A percentile compares a stretch with the other conserved stretches of the same genome.
phyloP scores from a whole-genome alignment of 2,797 vertebrate genomes.

The Vireo griseus region DNA sequence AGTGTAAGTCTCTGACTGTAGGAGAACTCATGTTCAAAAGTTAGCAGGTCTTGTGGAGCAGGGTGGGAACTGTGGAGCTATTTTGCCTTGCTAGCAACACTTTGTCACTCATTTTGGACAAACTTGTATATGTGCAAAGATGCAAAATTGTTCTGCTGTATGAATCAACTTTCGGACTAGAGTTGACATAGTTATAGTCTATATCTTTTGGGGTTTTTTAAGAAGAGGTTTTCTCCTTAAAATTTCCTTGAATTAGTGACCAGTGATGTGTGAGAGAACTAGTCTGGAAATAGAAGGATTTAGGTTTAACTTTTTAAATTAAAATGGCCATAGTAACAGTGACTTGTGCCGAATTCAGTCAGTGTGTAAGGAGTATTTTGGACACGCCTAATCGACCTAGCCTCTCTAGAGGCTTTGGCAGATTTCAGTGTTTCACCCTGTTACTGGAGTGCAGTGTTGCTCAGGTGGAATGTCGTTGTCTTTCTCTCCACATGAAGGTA shows the following conservation, averaged over 20 bases:
- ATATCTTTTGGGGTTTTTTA: not conserved
- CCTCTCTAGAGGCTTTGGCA: not conserved
- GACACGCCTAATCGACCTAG: not conserved
- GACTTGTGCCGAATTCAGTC: not conserved
- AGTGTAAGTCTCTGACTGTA: not conserved
- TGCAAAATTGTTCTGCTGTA: not conserved
- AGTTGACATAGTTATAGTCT: not conserved
- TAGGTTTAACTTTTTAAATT: not conserved
- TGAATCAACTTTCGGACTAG: not conserved
- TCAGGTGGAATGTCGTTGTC: not conserved
- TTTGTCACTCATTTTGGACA: not conserved
- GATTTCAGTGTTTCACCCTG: not conserved
- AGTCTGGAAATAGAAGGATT: not conserved
- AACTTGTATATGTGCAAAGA: not conserved
- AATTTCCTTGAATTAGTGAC: not conserved
- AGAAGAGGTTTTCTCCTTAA: not conserved
- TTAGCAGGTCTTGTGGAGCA: not conserved
- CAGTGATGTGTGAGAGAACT: not conserved
- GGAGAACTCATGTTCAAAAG: not conserved
- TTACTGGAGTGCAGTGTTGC: not conserved
- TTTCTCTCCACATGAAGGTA: not conserved
- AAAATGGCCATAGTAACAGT: not conserved
- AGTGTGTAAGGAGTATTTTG: not conserved
- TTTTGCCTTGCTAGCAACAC: not conserved
- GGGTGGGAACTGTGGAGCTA: not conserved